phyloP scores from a whole-genome alignment of 2,797 vertebrate species.

The Gymnothorax reevesii region DNA sequence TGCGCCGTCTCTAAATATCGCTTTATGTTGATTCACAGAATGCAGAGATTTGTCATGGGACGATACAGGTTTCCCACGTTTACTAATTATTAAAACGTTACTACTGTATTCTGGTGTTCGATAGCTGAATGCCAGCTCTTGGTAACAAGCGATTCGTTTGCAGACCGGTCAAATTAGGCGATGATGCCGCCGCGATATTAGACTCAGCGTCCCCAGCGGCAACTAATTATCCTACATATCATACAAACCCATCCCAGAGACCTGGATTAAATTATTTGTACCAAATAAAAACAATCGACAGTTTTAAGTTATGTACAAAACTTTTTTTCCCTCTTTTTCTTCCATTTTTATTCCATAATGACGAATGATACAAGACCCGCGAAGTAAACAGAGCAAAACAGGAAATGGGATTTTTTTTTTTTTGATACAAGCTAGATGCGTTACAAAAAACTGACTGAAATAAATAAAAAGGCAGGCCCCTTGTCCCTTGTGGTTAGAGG shows the following conservation, averaged over 20 bases:
- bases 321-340: constrained; percentile 61
- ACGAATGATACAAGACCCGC: constrained; percentile 76
- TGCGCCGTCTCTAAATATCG: too few species aligned
- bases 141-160: background rate
- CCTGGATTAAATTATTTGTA: background rate
- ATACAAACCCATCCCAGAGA: background rate
- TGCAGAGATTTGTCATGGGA: too few species aligned
- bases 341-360: constrained; percentile 66
- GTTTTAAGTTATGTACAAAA: constrained; percentile 74
- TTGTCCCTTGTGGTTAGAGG: constrained; percentile 75
- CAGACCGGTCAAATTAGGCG: background rate
- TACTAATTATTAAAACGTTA: too few species aligned
- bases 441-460: constrained; percentile 71
- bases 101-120: background rate
- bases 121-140: background rate
- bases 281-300: constrained; percentile 41
- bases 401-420: constrained; percentile 63
- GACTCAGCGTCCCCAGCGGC: background rate
- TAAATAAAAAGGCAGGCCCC: constrained; percentile 75
- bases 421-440: constrained; percentile 74
- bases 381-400: constrained; percentile 59
- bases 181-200: background rate
- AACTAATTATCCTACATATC: background rate
- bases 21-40: too few species aligned
- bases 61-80: too few species aligned